Evolutionary conservation across 2,797 vertebrate species (phyloP).

Genomic region (Stomatorhinus walkeri): DNA sequence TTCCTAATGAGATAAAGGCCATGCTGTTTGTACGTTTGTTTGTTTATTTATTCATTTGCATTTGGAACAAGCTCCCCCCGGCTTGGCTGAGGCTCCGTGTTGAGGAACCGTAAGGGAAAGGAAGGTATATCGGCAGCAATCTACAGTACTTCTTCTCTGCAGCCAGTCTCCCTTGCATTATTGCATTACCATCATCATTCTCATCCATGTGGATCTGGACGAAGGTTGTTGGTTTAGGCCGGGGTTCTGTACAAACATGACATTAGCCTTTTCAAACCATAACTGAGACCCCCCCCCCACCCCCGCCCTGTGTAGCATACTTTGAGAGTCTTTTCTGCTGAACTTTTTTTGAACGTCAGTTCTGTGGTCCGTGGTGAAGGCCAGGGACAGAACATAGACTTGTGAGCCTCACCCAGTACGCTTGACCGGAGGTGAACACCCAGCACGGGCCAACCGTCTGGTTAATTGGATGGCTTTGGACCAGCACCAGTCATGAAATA

Average conservation of each 20-base stretch:
- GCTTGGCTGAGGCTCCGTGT: too few species aligned
- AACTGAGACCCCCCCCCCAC: background rate
- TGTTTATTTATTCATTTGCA: conserved; percentile 19
- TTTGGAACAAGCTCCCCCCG: conserved; percentile 24
- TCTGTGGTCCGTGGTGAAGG: background rate
- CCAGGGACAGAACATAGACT: background rate
- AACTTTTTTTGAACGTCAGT: background rate
- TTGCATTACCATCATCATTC: background rate
- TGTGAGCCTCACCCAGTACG: background rate
- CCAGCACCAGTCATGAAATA: background rate
- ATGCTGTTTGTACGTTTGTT: conserved; percentile 20
- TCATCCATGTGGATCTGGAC: background rate
- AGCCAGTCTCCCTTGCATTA: background rate
- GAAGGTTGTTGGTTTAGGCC: background rate
- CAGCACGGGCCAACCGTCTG: background rate
- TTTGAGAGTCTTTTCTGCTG: background rate
- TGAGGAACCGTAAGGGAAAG: background rate
- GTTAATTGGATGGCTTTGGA: background rate
- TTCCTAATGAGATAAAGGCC: conserved; percentile 36
- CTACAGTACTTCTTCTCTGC: conserved; percentile 7
- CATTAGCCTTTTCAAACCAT: background rate
- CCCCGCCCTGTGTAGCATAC: background rate
- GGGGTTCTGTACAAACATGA: background rate
- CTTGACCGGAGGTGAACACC: background rate
- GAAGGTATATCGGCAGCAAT: conserved; percentile 7